These are phyloP conservation scores for Hyposoter dolosus DNA, from an alignment of 2,888 invertebrate species.

Conservation along the genomic window DNA sequence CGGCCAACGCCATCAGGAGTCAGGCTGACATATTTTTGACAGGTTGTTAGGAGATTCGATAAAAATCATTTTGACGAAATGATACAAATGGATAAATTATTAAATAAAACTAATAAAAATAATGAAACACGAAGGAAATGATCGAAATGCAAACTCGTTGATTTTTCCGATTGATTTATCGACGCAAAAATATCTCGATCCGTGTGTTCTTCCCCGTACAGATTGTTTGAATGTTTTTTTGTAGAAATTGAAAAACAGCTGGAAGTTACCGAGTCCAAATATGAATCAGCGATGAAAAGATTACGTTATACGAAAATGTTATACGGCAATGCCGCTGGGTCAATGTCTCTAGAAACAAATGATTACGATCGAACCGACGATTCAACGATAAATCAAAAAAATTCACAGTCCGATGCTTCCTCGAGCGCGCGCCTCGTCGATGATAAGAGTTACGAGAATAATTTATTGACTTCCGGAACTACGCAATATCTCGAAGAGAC, in stretches of 20 bases:
- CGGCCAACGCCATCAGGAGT: slow-evolving; percentile 61
- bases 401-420: slow-evolving; percentile 46
- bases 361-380: slow-evolving; percentile 46
- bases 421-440: slow-evolving; percentile 20
- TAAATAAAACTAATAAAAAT: not conserved
- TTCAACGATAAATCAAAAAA: slow-evolving; percentile 28
- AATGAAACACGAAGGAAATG: not conserved
- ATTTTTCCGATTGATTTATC: not conserved
- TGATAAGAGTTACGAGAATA: slow-evolving; percentile 47
- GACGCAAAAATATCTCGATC: slow-evolving; percentile 1
- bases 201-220: not conserved
- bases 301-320: slow-evolving; percentile 84
- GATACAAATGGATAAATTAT: not conserved
- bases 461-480: slow-evolving; percentile 49
- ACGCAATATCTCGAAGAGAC: slow-evolving; percentile 45
- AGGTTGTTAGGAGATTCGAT: slow-evolving; percentile 62
- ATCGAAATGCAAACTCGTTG: not conserved
- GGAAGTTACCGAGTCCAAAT: slow-evolving; percentile 83
- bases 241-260: slow-evolving; percentile 84
- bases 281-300: slow-evolving; percentile 83
- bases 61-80: not conserved
- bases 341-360: slow-evolving; percentile 48
- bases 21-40: slow-evolving; percentile 69
- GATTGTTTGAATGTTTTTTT: not conserved
- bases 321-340: slow-evolving; percentile 76